Evolutionary conservation across 2,797 vertebrate species (phyloP).

Genomic region (Micrastur ruficollis): DNA sequence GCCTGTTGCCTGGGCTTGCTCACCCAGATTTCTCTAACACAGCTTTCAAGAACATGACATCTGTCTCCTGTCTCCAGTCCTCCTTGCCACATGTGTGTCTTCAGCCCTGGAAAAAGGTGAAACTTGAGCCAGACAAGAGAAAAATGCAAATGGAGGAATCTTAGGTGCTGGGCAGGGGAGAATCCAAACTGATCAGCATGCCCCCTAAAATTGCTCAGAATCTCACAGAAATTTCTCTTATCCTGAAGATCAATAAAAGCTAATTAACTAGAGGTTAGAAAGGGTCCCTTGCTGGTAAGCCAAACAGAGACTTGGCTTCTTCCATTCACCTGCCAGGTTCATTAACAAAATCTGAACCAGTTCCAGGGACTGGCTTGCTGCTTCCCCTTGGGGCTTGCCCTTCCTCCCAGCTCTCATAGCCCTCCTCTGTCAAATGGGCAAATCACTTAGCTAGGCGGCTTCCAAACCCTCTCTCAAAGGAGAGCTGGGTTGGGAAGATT

Average conservation of each 20-base stretch:
- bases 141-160: neutral
- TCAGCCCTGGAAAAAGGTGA: neutral
- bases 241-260: conserved; percentile 25
- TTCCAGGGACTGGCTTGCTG: conserved; percentile 18
- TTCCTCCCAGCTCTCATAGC: neutral
- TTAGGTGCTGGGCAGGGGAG: neutral
- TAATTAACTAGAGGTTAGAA: conserved; percentile 27
- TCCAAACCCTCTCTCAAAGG: neutral
- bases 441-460: conserved; percentile 1
- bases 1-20: neutral
- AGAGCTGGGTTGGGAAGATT: neutral
- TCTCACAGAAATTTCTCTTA: neutral
- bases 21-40: neutral
- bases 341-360: conserved; percentile 38
- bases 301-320: conserved; percentile 1
- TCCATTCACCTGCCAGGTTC: conserved; percentile 35
- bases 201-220: neutral
- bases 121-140: neutral
- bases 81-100: neutral
- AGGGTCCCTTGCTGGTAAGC: conserved; percentile 19
- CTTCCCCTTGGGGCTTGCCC: neutral
- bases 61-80: neutral
- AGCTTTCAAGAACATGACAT: neutral
- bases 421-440: neutral
- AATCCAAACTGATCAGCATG: neutral